Evolutionary conservation across 2,797 vertebrate species (phyloP).

Genomic region (Gorsachius magnificus): DNA sequence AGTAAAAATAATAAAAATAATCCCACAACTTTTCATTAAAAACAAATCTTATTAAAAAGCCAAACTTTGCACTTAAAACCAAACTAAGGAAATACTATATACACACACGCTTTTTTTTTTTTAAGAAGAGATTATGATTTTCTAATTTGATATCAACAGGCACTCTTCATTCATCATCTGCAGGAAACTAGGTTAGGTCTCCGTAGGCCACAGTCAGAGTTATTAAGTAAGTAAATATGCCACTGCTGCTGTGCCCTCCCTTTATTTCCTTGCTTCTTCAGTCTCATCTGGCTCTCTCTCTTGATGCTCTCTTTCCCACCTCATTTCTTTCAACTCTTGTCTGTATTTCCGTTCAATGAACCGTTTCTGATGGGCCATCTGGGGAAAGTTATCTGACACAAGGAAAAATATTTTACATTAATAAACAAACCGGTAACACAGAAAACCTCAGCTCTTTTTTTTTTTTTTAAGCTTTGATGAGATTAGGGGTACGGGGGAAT

Average conservation of each 20-base stretch:
- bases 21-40: slow-evolving; percentile 24
- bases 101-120: neutral
- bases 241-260: slow-evolving; percentile 33
- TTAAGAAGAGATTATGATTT: slow-evolving; percentile 36
- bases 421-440: slow-evolving; percentile 55
- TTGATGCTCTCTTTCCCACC: slow-evolving; percentile 93
- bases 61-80: slow-evolving; percentile 39
- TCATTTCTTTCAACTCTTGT: slow-evolving; percentile 99
- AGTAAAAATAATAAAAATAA: slow-evolving; percentile 57
- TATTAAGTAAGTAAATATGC: slow-evolving; percentile 65
- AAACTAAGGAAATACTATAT: neutral
- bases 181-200: slow-evolving; percentile 68
- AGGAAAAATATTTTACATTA: slow-evolving; percentile 75
- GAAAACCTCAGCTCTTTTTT: neutral
- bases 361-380: slow-evolving; percentile 99
- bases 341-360: slow-evolving; percentile 99
- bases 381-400: slow-evolving; percentile 97
- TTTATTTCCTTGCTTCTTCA: slow-evolving; percentile 88
- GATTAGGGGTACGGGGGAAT: neutral
- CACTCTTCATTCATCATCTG: slow-evolving; percentile 64
- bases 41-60: slow-evolving; percentile 20
- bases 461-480: neutral
- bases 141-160: slow-evolving; percentile 51
- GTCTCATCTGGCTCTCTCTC: slow-evolving; percentile 89
- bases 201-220: slow-evolving; percentile 61